Percentiles rank a stretch among this genome's conserved stretches.
Conservation (phyloP, 2,113 vertebrate genomes). For the Lota lota region DNA sequence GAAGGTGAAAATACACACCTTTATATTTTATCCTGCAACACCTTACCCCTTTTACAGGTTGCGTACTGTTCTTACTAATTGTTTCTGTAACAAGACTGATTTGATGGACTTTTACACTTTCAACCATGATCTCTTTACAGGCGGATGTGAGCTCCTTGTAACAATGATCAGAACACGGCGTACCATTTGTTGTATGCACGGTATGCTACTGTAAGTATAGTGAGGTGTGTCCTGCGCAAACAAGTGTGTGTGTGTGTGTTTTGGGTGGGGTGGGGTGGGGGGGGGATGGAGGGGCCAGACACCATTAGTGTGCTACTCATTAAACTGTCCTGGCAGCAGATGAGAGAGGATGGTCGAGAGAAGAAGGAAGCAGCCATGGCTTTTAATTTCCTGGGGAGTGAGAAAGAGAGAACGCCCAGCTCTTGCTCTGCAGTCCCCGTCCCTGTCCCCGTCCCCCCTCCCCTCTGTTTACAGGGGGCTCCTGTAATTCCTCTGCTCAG, state of each 20-base stretch:
- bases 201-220: too few species aligned
- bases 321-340: slow-evolving; percentile 65
- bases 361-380: slow-evolving; percentile 66
- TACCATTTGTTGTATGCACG: too few species aligned
- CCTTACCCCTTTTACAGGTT: too few species aligned
- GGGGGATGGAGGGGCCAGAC: slow-evolving; percentile 40
- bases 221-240: not conserved
- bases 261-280: too few species aligned
- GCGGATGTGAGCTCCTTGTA: too few species aligned
- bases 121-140: too few species aligned
- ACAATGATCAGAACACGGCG: too few species aligned
- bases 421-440: slow-evolving; percentile 47
- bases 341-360: slow-evolving; percentile 59
- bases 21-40: too few species aligned
- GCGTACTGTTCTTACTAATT: too few species aligned
- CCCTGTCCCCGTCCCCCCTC: slow-evolving; percentile 53
- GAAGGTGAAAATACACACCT: too few species aligned
- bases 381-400: slow-evolving; percentile 73
- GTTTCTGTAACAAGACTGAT: too few species aligned
- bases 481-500: slow-evolving; percentile 27
- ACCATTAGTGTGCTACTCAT: slow-evolving; percentile 62
- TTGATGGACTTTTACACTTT: too few species aligned
- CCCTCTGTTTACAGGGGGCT: not conserved
- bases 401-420: slow-evolving; percentile 54
- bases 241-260: not conserved